These are phyloP conservation scores for Malthinus seriepunctatus DNA, from an alignment of 2,888 invertebrate species.

Conservation along the genomic window DNA sequence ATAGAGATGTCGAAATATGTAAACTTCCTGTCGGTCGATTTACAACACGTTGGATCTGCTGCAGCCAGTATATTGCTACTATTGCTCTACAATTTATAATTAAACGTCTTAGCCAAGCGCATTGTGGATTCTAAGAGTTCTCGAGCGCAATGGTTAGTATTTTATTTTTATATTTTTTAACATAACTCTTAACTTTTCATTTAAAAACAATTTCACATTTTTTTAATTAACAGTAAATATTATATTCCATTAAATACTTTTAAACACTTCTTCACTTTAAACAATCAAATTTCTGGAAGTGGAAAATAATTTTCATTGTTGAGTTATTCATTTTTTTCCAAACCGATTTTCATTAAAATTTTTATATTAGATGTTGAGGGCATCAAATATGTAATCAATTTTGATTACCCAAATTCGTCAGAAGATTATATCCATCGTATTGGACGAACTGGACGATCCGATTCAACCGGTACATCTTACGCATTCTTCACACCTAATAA, in stretches of 20 bases:
- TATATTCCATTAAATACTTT: too few species aligned
- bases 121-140: slow-evolving; percentile 47
- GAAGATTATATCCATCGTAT: slow-evolving; percentile 97
- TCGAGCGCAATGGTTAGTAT: slow-evolving; percentile 48
- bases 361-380: slow-evolving; percentile 85
- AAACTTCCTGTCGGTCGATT: slow-evolving; percentile 44
- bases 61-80: slow-evolving; percentile 48
- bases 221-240: too few species aligned
- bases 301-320: too few species aligned
- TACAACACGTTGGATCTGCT: slow-evolving; percentile 46
- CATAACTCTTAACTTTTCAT: slow-evolving; percentile 19
- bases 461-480: slow-evolving; percentile 88
- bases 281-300: too few species aligned
- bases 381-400: slow-evolving; percentile 95
- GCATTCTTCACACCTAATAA: slow-evolving; percentile 93
- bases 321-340: background rate
- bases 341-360: background rate
- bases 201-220: slow-evolving; percentile 11
- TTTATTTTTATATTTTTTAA: slow-evolving; percentile 28
- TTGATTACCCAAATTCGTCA: slow-evolving; percentile 93
- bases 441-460: slow-evolving; percentile 88
- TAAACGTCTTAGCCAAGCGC: slow-evolving; percentile 43
- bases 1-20: slow-evolving; percentile 42
- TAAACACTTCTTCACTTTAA: too few species aligned
- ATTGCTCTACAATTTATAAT: slow-evolving; percentile 41